A percentile compares a stretch with the other conserved stretches of the same genome.
phyloP scores from a whole-genome alignment of 2,113 vertebrate species.

The Equus quagga region DNA sequence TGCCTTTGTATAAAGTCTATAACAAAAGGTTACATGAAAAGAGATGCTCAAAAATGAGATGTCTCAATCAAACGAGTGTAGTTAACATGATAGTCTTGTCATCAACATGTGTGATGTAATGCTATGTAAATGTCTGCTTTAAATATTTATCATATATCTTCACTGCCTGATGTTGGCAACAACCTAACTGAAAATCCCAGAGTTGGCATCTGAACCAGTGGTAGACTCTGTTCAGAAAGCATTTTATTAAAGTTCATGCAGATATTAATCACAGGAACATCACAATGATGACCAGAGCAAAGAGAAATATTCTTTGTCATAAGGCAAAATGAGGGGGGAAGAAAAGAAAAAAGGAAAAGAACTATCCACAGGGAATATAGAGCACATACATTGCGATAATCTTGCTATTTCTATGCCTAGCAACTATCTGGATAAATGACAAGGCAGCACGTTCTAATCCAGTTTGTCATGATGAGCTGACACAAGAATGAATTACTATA shows the following conservation, averaged over 20 bases:
- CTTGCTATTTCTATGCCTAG: background rate
- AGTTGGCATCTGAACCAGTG: background rate
- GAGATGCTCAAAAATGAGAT: background rate
- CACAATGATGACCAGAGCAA: background rate
- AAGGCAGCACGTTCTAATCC: background rate
- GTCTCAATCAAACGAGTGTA: background rate
- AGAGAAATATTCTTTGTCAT: background rate
- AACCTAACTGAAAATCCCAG: background rate
- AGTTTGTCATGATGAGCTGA: background rate
- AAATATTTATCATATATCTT: background rate
- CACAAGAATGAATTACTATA: background rate
- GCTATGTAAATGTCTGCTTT: background rate
- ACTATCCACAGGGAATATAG: background rate
- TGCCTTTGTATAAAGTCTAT: background rate
- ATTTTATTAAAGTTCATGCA: background rate
- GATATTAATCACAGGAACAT: background rate
- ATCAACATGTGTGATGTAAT: background rate
- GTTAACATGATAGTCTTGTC: background rate
- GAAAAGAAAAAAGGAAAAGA: background rate
- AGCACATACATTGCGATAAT: background rate
- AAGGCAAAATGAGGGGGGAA: background rate
- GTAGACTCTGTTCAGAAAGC: background rate
- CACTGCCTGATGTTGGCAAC: background rate
- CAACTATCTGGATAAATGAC: background rate
- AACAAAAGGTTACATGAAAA: background rate